Base-by-base conservation (phyloP, 2,113 vertebrate species). In the Gallinago media region DNA sequence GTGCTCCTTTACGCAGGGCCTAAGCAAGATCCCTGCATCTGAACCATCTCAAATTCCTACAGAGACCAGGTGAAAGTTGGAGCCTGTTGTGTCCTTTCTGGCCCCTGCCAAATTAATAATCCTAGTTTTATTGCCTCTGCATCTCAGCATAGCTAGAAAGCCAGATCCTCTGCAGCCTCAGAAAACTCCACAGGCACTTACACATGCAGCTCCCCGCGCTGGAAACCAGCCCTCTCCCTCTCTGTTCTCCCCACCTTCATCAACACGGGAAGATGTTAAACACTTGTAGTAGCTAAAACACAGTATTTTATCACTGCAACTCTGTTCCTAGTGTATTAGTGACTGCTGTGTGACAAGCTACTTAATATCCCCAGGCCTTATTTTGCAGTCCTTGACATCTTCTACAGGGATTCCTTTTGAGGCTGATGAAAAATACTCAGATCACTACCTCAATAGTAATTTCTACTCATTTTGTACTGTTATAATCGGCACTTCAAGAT, bases 51-150 rank as follows among this genome's bases (percentile, higher is more conserved):
- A 59, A 76, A 62, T 83, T 92, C 63, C 76, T 80, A 32, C 54
- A 88, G 52, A 80, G 16, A 55, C 6, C 36, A 32, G 7, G 25
- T 38, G 17, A 77, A 46, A 32, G 15, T 3, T 50, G 12, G 29
- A 80, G 29, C 15, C 65, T 59, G 26, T 46, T 23, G 25, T 36
- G 40, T 86, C 68, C 38, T 71, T 89, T 67, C 55, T 59, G 47
- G 15, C 22, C 56, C 20, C 47, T 40, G 52, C 18, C 79, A 80
- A 80, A 88, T 66, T 50, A 89, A 70, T 42, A 95, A 84, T 77
- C 11, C 5, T 14, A 8, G 6, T 63, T 67, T 78, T 63, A 67
- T 34, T 74, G 42, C 26, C 47, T 77, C 49, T 74, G 50, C 22
- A 32, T n/a, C 34, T 88, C 78, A 13, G 40, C 22, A 49, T 17